Evolutionary conservation across 2,888 invertebrate species (phyloP).

Genomic region (Lithophane socia): DNA sequence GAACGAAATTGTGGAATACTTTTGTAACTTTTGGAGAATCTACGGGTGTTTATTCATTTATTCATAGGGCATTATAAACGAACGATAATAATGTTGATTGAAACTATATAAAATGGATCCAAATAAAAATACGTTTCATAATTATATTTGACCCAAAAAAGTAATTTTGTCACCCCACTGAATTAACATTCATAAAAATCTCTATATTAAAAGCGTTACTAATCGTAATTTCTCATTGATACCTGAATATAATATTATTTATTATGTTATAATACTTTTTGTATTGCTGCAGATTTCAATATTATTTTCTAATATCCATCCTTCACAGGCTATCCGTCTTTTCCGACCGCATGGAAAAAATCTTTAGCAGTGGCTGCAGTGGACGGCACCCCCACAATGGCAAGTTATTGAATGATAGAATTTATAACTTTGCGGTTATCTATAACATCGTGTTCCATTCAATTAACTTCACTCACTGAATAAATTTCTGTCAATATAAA

Average conservation of each 20-base stretch:
- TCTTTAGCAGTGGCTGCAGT: conserved; percentile 8
- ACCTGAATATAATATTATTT: not conserved
- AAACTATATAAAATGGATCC: not conserved
- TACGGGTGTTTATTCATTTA: not conserved
- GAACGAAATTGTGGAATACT: conserved; percentile 1
- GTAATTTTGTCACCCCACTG: not conserved
- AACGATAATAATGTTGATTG: not conserved
- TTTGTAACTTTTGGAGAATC: not conserved
- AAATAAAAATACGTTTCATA: not conserved
- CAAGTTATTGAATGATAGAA: conserved; percentile 44
- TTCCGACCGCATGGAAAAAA: not conserved
- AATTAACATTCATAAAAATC: not conserved
- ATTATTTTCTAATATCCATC: not conserved
- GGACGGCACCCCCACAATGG: not conserved
- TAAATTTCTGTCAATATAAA: conserved; percentile 60
- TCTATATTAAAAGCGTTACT: not conserved
- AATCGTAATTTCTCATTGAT: not conserved
- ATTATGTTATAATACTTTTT: too few species aligned
- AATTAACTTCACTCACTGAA: conserved; percentile 52
- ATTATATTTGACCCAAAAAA: not conserved
- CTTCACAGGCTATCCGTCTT: not conserved
- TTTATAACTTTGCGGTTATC: conserved; percentile 38
- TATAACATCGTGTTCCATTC: conserved; percentile 50
- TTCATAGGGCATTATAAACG: not conserved
- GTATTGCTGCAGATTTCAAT: not conserved